Evolutionary conservation across 2,797 vertebrate genomes (phyloP).

Genomic region (Cygnus olor): DNA sequence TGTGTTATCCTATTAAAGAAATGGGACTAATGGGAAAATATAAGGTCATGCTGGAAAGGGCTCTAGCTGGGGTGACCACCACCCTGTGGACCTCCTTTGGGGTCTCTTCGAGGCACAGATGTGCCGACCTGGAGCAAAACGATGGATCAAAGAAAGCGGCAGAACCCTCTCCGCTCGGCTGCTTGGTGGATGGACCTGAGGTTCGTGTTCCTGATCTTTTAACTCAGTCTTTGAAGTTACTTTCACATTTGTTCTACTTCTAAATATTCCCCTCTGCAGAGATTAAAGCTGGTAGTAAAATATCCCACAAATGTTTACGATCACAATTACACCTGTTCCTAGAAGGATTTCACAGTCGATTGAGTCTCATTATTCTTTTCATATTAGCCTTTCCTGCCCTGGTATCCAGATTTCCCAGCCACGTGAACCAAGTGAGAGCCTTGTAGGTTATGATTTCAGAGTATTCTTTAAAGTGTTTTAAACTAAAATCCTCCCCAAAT

Average conservation of each 20-base stretch:
- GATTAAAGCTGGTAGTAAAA: constrained; percentile 58
- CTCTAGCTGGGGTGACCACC: neutral
- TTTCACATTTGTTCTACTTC: constrained; percentile 22
- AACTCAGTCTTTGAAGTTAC: constrained; percentile 34
- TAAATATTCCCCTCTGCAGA: constrained; percentile 25
- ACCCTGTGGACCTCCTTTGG: neutral
- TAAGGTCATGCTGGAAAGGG: neutral
- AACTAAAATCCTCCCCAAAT: neutral
- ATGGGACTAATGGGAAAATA: neutral
- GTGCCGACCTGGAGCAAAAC: fast-evolving
- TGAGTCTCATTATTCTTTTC: constrained; percentile 44
- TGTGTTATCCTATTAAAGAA: neutral
- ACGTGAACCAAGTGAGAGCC: neutral
- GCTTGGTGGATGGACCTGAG: neutral
- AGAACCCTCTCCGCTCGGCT: neutral
- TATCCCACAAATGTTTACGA: constrained; percentile 44
- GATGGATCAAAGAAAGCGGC: neutral
- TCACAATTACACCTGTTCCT: constrained; percentile 66
- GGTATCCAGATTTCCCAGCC: constrained; percentile 18
- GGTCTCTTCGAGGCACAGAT: neutral
- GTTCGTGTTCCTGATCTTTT: neutral
- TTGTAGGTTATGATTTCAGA: neutral
- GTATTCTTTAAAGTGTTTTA: neutral
- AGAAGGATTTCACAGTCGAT: constrained; percentile 62
- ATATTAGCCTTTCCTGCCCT: neutral